Evolutionary conservation across 2,113 vertebrate species (phyloP).

Genomic region (Pelecanoides urinatrix): DNA sequence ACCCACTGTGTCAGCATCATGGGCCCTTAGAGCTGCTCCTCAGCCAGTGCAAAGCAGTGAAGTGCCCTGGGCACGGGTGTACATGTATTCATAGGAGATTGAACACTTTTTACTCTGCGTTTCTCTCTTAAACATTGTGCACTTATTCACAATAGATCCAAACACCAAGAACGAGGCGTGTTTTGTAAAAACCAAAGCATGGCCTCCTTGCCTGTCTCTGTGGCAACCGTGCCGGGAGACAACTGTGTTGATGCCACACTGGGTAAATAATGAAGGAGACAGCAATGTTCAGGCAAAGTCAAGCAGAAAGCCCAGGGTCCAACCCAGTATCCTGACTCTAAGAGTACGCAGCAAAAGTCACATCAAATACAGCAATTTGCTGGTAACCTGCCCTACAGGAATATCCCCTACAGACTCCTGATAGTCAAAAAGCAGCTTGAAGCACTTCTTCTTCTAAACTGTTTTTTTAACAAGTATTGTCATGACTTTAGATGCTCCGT

Average conservation of each 20-base stretch:
- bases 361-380: neutral
- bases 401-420: neutral
- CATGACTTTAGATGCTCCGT: neutral
- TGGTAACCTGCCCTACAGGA: neutral
- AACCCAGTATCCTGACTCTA: neutral
- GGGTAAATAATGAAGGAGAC: neutral
- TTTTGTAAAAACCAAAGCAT: neutral
- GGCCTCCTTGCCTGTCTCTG: neutral
- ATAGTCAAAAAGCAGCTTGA: neutral
- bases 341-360: neutral
- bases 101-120: neutral
- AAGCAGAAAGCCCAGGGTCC: neutral
- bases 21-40: neutral
- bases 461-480: neutral
- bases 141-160: neutral
- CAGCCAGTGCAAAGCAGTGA: neutral
- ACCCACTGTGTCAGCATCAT: neutral
- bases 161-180: neutral
- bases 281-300: neutral
- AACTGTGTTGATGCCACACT: accelerated
- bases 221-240: neutral
- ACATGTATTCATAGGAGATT: neutral
- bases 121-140: neutral
- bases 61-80: too few species aligned
- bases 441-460: neutral